Conservation (phyloP, 92 coral and sea anemone species). For the Porites cylindrica region DNA sequence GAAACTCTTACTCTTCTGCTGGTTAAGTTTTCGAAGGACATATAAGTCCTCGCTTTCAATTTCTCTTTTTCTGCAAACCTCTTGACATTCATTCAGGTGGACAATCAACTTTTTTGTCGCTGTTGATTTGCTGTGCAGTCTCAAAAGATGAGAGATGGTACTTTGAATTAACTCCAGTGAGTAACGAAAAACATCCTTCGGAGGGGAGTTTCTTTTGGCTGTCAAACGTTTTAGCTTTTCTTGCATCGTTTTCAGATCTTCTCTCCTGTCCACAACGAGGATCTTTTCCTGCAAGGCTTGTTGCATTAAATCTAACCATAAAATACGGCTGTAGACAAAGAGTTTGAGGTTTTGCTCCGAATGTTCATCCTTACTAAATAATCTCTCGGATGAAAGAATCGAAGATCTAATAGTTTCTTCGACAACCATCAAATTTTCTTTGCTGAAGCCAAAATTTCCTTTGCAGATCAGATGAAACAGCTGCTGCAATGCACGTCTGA, state of each 20-base stretch:
- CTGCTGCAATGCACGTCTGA: constrained; percentile 17
- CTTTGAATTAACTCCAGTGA: constrained; percentile 21
- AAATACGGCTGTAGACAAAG: constrained; percentile 20
- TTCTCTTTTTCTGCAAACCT: not conserved
- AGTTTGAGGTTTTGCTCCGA: constrained; percentile 1
- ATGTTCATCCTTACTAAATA: constrained; percentile 25
- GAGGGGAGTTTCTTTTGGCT: not conserved
- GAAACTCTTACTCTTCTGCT: not conserved
- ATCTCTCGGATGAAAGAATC: not conserved
- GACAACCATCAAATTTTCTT: not conserved
- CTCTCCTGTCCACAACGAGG: not conserved
- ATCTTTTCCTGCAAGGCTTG: constrained; percentile 1
- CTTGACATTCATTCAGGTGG: constrained; percentile 11
- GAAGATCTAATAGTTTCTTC: constrained; percentile 20
- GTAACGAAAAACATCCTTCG: constrained; percentile 13
- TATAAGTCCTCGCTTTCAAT: not conserved
- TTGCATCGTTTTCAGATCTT: constrained; percentile 9
- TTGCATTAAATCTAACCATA: not conserved
- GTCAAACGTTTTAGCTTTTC: not conserved
- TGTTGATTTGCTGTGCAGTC: not conserved
- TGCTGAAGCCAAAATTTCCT: not conserved
- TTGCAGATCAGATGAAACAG: constrained; percentile 24
- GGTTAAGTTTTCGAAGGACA: not conserved
- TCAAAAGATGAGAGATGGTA: not conserved
- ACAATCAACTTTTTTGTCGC: not conserved